Base-by-base conservation (phyloP, 2,888 invertebrate species). In the Epicampocera succincta region DNA sequence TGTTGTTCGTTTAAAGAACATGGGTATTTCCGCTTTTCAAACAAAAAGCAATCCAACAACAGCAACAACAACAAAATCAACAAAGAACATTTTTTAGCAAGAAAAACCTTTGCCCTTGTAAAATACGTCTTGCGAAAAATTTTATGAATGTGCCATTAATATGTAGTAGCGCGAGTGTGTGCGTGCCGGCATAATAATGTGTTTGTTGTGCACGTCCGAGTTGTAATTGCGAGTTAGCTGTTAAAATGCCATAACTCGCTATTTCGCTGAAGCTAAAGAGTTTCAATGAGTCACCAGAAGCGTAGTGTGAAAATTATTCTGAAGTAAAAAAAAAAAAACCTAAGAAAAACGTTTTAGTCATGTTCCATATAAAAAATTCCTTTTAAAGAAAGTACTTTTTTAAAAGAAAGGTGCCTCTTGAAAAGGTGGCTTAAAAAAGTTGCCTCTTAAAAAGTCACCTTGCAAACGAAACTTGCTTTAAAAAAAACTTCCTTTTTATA, bases 11-110 rank as follows among this genome's bases (percentile, higher is more conserved):
- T 72, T 38, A 72, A 52, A 60, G 17, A 66, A 74, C 65, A 78
- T 82, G 65, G 69, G 71, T 50, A 78, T 82, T 82, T 82, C 82
- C 82, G 82, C 56, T 74, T 82, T 78, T 60, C 65, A 63, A 61
- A 74, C 13, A 40, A 60, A 72, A 44, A 21, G n/a, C 17, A 56
- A 44, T 2, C 21, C 19, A 65, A n/a, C 46, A 44, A 44, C 4
- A 60, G 19, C 15, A 50, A 61, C n/a, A 52, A 38, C 40, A 48
- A 19, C 3, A 33, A 33, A 33, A 33, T 33, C 33, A 33, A 33
- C 33, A 33, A 33, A 33, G 33, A 33, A 33, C 2, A 25, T 3
- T 25, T 15, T 33, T 69, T 17, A 60, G 42, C n/a, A 69, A 65
- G 52, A 54, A 78, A 78, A 75, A 71, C 71, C 66, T 75, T 82